Conservation (phyloP, 2,888 invertebrate species). For the Mythimna ferrago region DNA sequence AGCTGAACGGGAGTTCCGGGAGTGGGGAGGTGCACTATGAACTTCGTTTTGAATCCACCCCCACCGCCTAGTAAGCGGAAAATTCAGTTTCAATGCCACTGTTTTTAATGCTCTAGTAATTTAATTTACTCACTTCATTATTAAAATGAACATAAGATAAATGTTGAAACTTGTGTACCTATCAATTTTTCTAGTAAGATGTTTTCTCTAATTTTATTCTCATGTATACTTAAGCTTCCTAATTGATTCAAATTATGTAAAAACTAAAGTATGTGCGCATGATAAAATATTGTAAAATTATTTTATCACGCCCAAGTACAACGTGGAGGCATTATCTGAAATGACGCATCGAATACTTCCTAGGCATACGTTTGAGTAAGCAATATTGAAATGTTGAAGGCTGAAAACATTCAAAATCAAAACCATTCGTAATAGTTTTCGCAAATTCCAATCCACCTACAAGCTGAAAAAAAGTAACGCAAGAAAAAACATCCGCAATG, state of each 20-base stretch:
- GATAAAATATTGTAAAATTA: constrained; percentile 47
- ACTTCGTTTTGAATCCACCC: neutral
- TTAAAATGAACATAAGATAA: neutral
- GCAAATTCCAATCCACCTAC: constrained; percentile 32
- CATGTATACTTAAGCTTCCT: neutral
- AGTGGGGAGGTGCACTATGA: neutral
- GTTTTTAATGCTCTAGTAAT: constrained; percentile 1
- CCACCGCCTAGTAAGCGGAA: neutral
- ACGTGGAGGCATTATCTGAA: constrained; percentile 57
- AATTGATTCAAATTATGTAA: neutral
- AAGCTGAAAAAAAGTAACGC: constrained; percentile 26
- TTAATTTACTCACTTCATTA: constrained; percentile 1
- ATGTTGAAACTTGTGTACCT: neutral
- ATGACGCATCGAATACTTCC: constrained; percentile 58
- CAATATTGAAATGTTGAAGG: constrained; percentile 31
- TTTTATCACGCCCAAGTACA: constrained; percentile 53
- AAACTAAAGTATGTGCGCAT: constrained; percentile 31
- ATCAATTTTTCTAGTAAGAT: neutral
- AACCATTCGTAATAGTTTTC: constrained; percentile 1
- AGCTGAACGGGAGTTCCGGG: too few species aligned
- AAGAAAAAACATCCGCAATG: constrained; percentile 63
- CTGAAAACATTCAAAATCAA: constrained; percentile 35
- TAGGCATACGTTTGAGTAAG: constrained; percentile 28
- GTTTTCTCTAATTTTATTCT: neutral
- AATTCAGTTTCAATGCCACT: neutral